Evolutionary conservation across 2,888 invertebrate genomes (phyloP).

Genomic region (Pantelozetes paolii): DNA sequence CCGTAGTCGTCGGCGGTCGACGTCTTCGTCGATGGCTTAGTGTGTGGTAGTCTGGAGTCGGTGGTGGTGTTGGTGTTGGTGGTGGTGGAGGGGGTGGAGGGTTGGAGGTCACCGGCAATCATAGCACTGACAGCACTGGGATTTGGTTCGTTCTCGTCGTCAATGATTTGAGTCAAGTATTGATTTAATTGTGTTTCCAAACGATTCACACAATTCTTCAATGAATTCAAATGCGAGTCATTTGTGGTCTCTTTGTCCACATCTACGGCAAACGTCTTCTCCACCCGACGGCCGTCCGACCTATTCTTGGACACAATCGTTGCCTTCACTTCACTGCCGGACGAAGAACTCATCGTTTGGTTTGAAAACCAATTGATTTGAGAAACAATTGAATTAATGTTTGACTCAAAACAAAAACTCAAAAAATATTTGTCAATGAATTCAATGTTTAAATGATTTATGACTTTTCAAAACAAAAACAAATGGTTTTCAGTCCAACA

Average conservation of each 20-base stretch:
- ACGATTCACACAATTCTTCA: conserved; percentile 39
- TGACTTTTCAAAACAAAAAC: too few relatives aligned
- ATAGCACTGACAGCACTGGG: background rate
- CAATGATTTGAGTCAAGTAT: conserved; percentile 40
- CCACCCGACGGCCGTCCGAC: background rate
- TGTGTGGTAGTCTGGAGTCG: background rate
- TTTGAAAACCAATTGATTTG: background rate
- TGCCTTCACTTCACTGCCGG: background rate
- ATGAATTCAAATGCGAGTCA: conserved; percentile 36
- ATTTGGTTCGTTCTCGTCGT: conserved; percentile 24
- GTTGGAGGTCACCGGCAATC: background rate
- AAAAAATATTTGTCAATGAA: background rate
- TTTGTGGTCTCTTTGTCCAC: background rate
- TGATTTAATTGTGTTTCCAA: conserved; percentile 39
- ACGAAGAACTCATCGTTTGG: background rate
- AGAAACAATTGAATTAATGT: background rate
- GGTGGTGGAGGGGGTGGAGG: background rate
- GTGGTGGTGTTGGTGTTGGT: background rate
- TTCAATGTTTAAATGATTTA: background rate
- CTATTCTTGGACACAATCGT: background rate
- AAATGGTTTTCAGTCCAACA: background rate
- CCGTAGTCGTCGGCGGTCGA: background rate
- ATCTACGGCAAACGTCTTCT: conserved; percentile 4
- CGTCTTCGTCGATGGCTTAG: background rate
- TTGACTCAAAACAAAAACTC: background rate